Conservation (phyloP, 2,113 vertebrate species). For the Thymallus thymallus region DNA sequence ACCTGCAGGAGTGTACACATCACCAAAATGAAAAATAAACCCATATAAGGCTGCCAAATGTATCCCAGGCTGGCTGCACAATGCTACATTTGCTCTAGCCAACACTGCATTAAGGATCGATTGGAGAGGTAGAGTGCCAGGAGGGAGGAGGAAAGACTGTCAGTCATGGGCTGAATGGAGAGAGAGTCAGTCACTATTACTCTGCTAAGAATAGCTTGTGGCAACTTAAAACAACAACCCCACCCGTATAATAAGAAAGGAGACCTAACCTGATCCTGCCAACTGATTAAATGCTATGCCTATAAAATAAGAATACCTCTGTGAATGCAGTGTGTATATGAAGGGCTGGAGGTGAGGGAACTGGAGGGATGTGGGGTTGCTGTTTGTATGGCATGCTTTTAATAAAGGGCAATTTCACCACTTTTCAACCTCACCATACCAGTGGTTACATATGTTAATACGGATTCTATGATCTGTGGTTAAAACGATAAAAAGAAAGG, state of each 20-base stretch:
- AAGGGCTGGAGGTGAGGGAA: neutral
- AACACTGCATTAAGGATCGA: neutral
- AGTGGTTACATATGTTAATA: no score
- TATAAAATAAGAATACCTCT: no score
- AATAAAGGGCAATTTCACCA: no score
- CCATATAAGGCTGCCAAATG: neutral
- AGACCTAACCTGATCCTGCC: no score
- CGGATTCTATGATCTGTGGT: no score
- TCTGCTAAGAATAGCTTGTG: neutral
- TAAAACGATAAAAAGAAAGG: no score
- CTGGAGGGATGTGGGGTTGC: neutral
- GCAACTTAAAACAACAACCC: neutral
- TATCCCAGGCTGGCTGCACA: neutral
- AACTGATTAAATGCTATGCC: no score
- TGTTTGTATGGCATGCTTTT: neutral
- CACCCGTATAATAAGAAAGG: neutral
- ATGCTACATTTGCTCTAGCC: neutral
- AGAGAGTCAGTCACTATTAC: neutral
- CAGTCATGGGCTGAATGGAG: neutral
- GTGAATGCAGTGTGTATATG: neutral
- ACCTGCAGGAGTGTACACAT: neutral
- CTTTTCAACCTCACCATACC: no score
- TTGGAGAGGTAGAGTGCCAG: neutral
- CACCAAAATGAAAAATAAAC: conserved; percentile 1
- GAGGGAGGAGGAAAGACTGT: neutral